Conservation (phyloP, 2,113 vertebrate species). For the Vidua macroura region DNA sequence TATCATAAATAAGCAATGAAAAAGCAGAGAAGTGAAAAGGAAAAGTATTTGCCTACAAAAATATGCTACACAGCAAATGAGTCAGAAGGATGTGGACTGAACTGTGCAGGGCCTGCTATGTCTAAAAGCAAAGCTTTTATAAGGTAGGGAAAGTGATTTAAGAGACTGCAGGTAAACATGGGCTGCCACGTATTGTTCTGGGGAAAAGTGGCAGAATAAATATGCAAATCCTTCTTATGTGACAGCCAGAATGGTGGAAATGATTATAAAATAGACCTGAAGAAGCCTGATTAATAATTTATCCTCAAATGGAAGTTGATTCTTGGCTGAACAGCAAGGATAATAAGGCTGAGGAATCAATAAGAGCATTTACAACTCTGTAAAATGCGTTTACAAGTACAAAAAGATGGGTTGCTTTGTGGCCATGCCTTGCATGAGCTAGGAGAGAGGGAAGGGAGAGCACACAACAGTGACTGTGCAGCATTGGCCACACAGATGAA, state of each 20-base stretch:
- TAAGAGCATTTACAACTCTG: conserved; percentile 66
- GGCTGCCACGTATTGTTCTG: conserved; percentile 11
- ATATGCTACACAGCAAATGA: conserved; percentile 21
- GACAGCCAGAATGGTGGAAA: conserved; percentile 53
- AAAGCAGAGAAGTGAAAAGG: conserved; percentile 44
- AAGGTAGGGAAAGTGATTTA: conserved; percentile 38
- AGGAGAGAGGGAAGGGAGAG: not conserved
- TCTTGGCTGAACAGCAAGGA: conserved; percentile 47
- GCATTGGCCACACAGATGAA: fast-evolving
- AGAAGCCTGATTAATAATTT: conserved; percentile 70
- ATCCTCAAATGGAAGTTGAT: conserved; percentile 62
- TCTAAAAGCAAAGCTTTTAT: conserved; percentile 3
- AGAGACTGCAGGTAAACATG: conserved; percentile 36
- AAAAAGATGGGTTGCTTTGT: conserved; percentile 53
- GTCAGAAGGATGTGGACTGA: not conserved
- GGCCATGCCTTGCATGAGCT: not conserved
- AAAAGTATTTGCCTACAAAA: conserved; percentile 37
- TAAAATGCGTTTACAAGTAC: conserved; percentile 58
- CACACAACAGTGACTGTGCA: not conserved
- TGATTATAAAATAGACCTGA: conserved; percentile 55
- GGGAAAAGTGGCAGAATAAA: conserved; percentile 64
- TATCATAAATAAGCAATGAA: conserved; percentile 58
- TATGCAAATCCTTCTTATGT: conserved; percentile 65
- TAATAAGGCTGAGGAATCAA: conserved; percentile 62
- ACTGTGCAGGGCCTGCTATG: not conserved